A percentile compares a stretch with the other conserved stretches of the same genome.
Conservation (phyloP, 2,797 vertebrate species). For the Bradypodion pumilum region DNA sequence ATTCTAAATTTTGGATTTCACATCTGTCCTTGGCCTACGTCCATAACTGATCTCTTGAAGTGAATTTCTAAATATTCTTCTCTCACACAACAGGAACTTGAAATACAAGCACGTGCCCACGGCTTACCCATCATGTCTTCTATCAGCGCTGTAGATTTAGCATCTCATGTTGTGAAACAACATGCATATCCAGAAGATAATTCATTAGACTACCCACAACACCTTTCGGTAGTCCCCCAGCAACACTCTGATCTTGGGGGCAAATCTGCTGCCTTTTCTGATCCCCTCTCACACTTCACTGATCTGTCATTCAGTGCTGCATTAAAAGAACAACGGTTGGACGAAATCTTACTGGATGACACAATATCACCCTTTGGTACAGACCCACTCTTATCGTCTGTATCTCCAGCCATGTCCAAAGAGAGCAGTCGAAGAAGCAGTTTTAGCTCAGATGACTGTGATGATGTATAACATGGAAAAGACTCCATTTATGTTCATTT, state of each 20-base stretch:
- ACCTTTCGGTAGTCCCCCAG: conserved; percentile 74
- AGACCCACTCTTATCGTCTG: conserved; percentile 90
- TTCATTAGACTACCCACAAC: conserved; percentile 84
- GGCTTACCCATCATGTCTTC: conserved; percentile 87
- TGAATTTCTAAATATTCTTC: conserved; percentile 41
- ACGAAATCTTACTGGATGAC: conserved; percentile 88
- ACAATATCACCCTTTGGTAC: conserved; percentile 87
- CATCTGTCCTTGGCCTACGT: background rate
- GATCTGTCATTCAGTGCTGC: conserved; percentile 93
- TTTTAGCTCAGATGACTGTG: conserved; percentile 89
- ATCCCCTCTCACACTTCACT: conserved; percentile 96
- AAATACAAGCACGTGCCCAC: conserved; percentile 93
- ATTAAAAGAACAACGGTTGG: conserved; percentile 92
- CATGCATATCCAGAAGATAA: conserved; percentile 85
- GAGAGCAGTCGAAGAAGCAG: conserved; percentile 94
- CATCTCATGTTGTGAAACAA: conserved; percentile 86
- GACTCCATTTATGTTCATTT: conserved; percentile 5
- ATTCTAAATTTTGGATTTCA: background rate
- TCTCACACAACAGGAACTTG: conserved; percentile 87
- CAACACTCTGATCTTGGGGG: conserved; percentile 76
- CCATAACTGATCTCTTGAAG: conserved; percentile 12
- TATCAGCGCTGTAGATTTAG: conserved; percentile 80
- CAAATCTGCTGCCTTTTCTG: conserved; percentile 87
- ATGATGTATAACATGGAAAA: conserved; percentile 82
- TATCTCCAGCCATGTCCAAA: conserved; percentile 89